Percentiles rank a stretch among this genome's conserved stretches.
Conservation (phyloP, 2,113 vertebrate species). For the Machaerirhynchus nigripectus region DNA sequence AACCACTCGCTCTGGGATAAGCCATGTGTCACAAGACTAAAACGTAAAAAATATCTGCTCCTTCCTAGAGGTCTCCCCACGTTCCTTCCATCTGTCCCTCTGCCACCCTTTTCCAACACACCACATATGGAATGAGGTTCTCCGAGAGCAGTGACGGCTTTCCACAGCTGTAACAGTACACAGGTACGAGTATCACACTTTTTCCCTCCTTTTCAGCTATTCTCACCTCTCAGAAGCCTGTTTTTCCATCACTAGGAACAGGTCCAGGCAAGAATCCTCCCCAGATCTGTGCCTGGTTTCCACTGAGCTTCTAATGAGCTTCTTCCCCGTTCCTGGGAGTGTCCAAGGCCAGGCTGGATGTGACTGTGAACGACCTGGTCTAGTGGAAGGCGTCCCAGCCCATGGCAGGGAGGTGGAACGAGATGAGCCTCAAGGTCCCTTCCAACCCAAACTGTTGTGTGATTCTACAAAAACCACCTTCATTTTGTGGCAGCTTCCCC, state of each 20-base stretch:
- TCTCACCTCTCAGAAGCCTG: not conserved
- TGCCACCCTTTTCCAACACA: not conserved
- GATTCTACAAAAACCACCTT: not conserved
- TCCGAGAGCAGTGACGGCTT: accelerated
- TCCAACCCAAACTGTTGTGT: not conserved
- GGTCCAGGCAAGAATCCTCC: not conserved
- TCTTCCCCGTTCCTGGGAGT: not conserved
- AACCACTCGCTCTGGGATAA: not conserved
- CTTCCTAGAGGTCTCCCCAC: not conserved
- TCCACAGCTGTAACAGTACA: not conserved
- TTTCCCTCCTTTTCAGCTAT: not conserved
- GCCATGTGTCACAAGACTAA: not conserved
- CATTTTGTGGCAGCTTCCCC: not conserved
- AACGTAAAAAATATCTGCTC: not conserved
- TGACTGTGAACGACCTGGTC: not conserved
- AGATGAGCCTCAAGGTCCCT: not conserved
- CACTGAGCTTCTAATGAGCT: not conserved
- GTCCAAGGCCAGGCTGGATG: not conserved
- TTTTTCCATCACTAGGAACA: not conserved
- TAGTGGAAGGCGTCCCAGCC: not conserved
- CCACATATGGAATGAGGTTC: not conserved
- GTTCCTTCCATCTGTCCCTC: not conserved
- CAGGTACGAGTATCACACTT: not conserved
- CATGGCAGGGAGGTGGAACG: accelerated
- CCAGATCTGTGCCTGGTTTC: not conserved